phyloP scores from a whole-genome alignment of 2,888 invertebrate species.

The Agrochola lychnidis region DNA sequence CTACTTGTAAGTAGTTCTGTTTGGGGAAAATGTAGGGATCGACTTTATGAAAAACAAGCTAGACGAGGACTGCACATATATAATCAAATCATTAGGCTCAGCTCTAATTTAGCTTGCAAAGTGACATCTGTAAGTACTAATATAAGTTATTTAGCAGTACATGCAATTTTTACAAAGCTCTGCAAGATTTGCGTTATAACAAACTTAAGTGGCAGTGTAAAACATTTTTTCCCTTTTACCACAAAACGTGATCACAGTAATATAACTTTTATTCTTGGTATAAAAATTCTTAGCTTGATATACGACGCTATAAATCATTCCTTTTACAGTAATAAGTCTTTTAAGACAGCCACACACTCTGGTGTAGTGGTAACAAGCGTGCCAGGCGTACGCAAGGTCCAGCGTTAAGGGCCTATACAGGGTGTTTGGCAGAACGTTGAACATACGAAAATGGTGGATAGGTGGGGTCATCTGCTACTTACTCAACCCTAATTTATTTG shows the following conservation, averaged over 20 bases:
- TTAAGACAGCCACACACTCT: constrained; percentile 22
- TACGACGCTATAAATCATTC: constrained; percentile 68
- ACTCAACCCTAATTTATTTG: too few relatives aligned
- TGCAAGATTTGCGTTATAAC: constrained; percentile 45
- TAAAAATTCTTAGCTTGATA: constrained; percentile 62
- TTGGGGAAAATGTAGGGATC: background rate
- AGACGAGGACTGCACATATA: too few relatives aligned
- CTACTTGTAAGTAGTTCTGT: background rate
- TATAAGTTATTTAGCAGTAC: constrained; percentile 13
- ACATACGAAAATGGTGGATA: too few relatives aligned
- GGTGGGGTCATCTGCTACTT: too few relatives aligned
- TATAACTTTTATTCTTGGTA: constrained; percentile 55
- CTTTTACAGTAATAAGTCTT: constrained; percentile 59
- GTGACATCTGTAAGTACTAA: background rate
- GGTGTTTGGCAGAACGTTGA: too few relatives aligned
- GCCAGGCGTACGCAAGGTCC: background rate
- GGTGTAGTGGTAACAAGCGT: constrained; percentile 9
- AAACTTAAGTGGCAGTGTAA: constrained; percentile 52
- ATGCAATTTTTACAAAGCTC: constrained; percentile 29
- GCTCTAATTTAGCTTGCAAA: too few relatives aligned
- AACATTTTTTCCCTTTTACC: constrained; percentile 61
- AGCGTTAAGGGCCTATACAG: too few relatives aligned
- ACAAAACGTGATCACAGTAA: constrained; percentile 59
- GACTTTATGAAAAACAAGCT: background rate
- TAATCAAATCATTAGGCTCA: too few relatives aligned